Conservation (phyloP, 2,113 vertebrate species). For the Tachycineta bicolor region DNA sequence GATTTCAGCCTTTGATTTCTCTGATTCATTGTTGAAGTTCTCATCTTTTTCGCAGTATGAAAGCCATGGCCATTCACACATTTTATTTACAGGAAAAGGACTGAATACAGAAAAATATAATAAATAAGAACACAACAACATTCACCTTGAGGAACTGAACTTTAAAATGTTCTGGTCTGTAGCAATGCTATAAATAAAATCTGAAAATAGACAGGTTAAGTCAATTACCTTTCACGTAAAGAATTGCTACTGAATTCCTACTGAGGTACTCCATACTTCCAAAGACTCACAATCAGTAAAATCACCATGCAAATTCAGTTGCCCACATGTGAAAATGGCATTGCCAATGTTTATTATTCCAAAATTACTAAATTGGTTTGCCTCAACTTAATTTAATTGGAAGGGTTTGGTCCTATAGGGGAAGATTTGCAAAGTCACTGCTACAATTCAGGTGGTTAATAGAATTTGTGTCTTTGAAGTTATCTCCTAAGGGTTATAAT, state of each 20-base stretch:
- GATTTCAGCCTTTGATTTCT: background rate
- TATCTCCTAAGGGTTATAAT: background rate
- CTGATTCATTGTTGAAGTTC: background rate
- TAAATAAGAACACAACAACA: background rate
- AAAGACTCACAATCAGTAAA: background rate
- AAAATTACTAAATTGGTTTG: background rate
- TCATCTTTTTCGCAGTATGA: background rate
- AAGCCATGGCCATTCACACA: background rate
- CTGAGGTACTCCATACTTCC: background rate
- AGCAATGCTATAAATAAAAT: background rate
- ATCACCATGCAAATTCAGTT: background rate
- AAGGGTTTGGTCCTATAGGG: background rate
- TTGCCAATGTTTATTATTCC: background rate
- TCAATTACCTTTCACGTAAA: background rate
- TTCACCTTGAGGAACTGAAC: background rate
- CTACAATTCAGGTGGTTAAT: background rate
- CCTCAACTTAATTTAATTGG: background rate
- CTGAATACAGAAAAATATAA: background rate
- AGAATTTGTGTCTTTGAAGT: background rate
- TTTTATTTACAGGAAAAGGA: background rate
- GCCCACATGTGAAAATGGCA: fast-evolving
- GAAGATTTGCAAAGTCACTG: background rate
- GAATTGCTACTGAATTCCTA: background rate
- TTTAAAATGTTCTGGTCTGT: background rate
- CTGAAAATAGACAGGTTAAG: background rate